Evolutionary conservation across 1,140 invertebrate species (phyloP), one percentile per base, ranked within the genome.

Genomic region (Berghia stephanieae): DNA sequence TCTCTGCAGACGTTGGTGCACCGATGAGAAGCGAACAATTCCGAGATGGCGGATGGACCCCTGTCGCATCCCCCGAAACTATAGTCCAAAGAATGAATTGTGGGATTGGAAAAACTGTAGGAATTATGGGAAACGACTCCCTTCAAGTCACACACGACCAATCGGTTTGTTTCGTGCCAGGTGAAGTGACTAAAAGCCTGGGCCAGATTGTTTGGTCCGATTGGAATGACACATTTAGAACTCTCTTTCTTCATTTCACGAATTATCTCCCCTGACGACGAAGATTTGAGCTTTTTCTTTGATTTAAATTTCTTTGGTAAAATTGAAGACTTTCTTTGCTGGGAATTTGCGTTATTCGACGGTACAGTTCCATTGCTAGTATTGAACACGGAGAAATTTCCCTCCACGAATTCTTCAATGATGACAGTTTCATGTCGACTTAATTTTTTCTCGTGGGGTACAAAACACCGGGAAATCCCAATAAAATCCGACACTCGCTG

Each of bases 141-240:
- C 49, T 82, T 77, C 18, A 82, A 67, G 2, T 68, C 81, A 24
- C 74, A 77, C 16, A 82, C 73, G n/a, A 82, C 52, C 36, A 79
- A 27, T 16, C 66, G 18, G 40, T 75, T 55, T n/a, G 76, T 76
- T 3, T 43, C 38, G 46, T 82, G 75, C 79, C 80, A 82, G 13
- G 79, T 77, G 71, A 78, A 82, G 66, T 82, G 81, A 1, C 76
- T 80, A 55, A 82, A 82, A 18, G 79, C 79, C 40, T 77, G 57
- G 18, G 77, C 60, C 46, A 81, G 27, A 72, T 80, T 75, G 0
- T 70, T 43, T 46, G 42, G 27, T 31, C 49, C 31, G 24, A 68
- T 34, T 1, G 77, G 73, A 63, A 31, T 67, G 38, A n/a, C n/a
- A n/a, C n/a, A n/a, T n/a, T n/a, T n/a, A n/a, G n/a, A n/a, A n/a